phyloP scores from a whole-genome alignment of 92 coral and sea anemone species.

The Bergia sp. region DNA sequence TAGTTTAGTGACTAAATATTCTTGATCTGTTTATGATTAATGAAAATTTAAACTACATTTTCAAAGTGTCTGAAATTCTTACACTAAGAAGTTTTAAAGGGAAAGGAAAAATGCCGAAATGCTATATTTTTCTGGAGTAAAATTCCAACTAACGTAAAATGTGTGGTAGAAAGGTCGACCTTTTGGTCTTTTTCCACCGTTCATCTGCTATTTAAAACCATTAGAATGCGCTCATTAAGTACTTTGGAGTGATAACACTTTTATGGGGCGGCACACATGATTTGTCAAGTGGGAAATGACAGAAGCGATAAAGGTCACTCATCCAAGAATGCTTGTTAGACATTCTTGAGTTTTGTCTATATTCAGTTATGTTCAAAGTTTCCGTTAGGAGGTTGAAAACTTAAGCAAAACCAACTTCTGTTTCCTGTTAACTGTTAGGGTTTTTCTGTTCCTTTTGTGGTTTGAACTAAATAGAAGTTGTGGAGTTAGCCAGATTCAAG shows the following conservation, averaged over 20 bases:
- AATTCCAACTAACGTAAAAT: background rate
- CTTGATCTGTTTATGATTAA: background rate
- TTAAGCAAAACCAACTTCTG: background rate
- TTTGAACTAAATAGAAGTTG: background rate
- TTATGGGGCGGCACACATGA: background rate
- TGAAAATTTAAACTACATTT: background rate
- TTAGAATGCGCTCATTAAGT: slow-evolving; percentile 5
- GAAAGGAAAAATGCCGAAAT: background rate
- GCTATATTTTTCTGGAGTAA: background rate
- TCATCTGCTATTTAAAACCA: background rate
- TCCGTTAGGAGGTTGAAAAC: slow-evolving; percentile 18
- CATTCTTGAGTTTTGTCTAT: background rate
- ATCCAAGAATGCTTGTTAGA: background rate
- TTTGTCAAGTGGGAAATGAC: slow-evolving; percentile 30
- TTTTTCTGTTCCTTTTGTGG: background rate
- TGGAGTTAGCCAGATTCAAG: background rate
- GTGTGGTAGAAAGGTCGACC: background rate
- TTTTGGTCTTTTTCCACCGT: background rate
- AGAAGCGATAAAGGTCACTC: background rate
- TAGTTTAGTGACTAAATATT: background rate
- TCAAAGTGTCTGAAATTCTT: slow-evolving; percentile 4
- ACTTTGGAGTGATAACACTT: slow-evolving; percentile 1
- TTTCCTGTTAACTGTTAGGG: background rate
- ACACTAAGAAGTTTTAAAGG: background rate
- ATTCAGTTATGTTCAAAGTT: background rate